Conservation (phyloP, 2,888 invertebrate species). For the Pammene fasciana region DNA sequence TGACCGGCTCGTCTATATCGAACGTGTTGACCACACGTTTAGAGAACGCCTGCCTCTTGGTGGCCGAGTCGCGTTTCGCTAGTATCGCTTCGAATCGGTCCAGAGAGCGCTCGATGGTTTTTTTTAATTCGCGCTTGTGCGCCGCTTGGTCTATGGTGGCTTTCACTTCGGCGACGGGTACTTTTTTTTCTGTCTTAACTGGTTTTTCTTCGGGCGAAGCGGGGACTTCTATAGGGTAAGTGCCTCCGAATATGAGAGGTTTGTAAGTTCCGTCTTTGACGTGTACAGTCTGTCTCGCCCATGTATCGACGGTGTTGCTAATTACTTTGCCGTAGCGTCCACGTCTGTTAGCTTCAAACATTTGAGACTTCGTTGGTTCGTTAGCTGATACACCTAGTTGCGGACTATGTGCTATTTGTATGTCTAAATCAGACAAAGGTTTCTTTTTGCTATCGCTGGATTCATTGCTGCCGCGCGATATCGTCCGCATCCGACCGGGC, state of each 20-base stretch:
- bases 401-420: conserved; percentile 55
- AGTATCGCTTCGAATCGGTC: conserved; percentile 70
- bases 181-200: not conserved
- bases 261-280: conserved; percentile 72
- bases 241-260: conserved; percentile 92
- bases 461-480: conserved; percentile 27
- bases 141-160: conserved; percentile 43
- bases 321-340: conserved; percentile 77
- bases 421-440: conserved; percentile 59
- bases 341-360: conserved; percentile 40
- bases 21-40: conserved; percentile 58
- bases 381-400: conserved; percentile 23
- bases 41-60: conserved; percentile 46
- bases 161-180: conserved; percentile 39
- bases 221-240: conserved; percentile 93
- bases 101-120: conserved; percentile 78
- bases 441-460: conserved; percentile 17
- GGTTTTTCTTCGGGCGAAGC: conserved; percentile 50
- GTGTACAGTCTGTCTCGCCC: conserved; percentile 82
- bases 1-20: conserved; percentile 81
- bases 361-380: conserved; percentile 53
- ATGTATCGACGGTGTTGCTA: conserved; percentile 85
- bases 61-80: conserved; percentile 53
- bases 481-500: conserved; percentile 30
- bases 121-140: conserved; percentile 58